Base-by-base conservation (phyloP, 2,888 invertebrate genomes). In the Epistrophe eligans region DNA sequence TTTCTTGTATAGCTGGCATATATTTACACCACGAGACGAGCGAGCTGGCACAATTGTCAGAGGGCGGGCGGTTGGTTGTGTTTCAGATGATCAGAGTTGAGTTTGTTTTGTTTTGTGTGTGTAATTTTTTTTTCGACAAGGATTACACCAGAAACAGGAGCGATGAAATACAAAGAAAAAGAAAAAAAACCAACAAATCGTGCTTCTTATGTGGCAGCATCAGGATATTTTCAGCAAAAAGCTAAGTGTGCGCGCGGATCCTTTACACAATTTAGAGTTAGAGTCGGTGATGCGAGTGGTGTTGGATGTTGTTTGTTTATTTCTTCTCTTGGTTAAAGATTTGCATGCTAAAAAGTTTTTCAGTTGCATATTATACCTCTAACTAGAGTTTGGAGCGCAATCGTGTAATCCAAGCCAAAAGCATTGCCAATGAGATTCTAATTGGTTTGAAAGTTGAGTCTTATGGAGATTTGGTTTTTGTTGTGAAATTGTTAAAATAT, bases 361-460 rank as follows among this genome's bases (percentile, higher is more conserved):
- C 76, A 55, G 50, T 55, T 55, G 28, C 28, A 55, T 28, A 9
- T 8, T 28, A 24, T 24, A 17, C 35, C 17, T 24, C 7, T 55
- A 15, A 24, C 50, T 24, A 10, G 7, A 13, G 35, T 58, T 67
- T 24, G n/a, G 24, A 28, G 9, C 28, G 71, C 64, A 84, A 50
- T 84, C 48, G 13, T 84, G 84, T 84, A 84, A 84, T 84, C 81
- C 81, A 45, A 77, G 72, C 84, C 76, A 77, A 81, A 62, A 72
- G 81, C 60, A 77, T 84, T 81, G 77, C 76, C 81, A 84, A 84
- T 84, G 84, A 84, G 84, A 84, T 84, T 84, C 80, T 84, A 84
- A 84, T 84, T 84, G 84, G 80, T 81, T n/a, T 77, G 45, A 38
- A 84, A 84, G 84, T 77, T 81, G 81, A 81, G 67, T 72, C 72